Base-by-base conservation (phyloP, 53 echinoderm and acorn worm species). In the Hippasteria phrygiana region DNA sequence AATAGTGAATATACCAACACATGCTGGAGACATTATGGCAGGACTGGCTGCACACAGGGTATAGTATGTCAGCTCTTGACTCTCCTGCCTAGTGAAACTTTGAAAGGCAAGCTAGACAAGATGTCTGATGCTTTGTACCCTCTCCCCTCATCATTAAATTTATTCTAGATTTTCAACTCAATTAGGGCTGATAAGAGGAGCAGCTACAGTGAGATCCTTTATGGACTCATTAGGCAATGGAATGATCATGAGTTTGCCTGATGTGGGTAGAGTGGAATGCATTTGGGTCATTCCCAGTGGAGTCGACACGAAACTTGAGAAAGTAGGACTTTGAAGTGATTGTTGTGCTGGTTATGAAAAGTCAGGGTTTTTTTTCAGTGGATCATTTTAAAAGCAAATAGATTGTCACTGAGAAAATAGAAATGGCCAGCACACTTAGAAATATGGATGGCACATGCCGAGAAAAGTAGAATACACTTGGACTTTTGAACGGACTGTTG, bases 41-140 rank as follows among this genome's bases (percentile, higher is more conserved):
- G 22, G 22, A 59, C 7, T 59, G 59, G 59, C 59, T 69, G 38
- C 18, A 37, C 18, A 69, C 70, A 69, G 33, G 6, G 5, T 37
- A 16, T 53, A 35, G 48, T 31, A 34, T 76, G 43, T 18, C 76
- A 76, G 55, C 78, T 38, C 39, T 55, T 14, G 78, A 55, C 54
- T 78, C 78, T 16, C n/a, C 26, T 24, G 3, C 16, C 29, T 38
- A 8, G 13, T 34, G 67, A 35, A 35, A 66, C 35, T 35, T 29
- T 35, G 78, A 78, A 24, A 45, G 13, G 40, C 47, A 37, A 33
- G 73, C 40, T 3, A 78, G 78, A 55, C 78, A 39, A 34, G 10
- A 62, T 59, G 78, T 78, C 78, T 78, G 56, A 51, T 51, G 51
- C 76, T 16, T 16, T 3, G 16, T 51, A 53, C 76, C 42, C 48